Evolutionary conservation across 35 echinoderm and acorn worm species (phyloP).

Genomic region (Stichopus chloronotus): DNA sequence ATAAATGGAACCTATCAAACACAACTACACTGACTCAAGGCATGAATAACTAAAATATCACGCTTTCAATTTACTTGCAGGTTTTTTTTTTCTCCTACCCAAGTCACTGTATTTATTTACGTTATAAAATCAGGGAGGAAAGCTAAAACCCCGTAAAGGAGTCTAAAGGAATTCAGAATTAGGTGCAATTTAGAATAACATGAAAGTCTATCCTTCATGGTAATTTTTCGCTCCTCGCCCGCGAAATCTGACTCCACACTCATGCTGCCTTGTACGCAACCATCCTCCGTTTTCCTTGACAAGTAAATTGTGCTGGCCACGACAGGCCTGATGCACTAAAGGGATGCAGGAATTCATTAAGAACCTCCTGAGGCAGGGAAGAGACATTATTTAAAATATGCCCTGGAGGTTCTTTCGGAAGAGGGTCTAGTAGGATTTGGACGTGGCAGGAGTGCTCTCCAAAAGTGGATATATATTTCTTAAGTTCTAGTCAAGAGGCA

Average conservation of each 20-base stretch:
- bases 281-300: conserved; percentile 46
- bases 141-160: conserved; percentile 53
- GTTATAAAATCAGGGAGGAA: conserved; percentile 54
- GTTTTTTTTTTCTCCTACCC: not conserved
- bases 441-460: conserved; percentile 41
- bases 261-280: conserved; percentile 62
- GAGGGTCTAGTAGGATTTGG: conserved; percentile 61
- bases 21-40: conserved; percentile 42
- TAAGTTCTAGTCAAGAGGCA: conserved; percentile 43
- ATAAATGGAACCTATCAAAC: conserved; percentile 16
- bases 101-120: conserved; percentile 61
- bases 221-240: conserved; percentile 65
- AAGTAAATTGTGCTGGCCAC: conserved; percentile 57
- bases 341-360: conserved; percentile 60
- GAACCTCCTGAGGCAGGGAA: conserved; percentile 25
- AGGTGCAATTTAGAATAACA: conserved; percentile 65
- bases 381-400: conserved; percentile 64
- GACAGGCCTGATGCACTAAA: conserved; percentile 55
- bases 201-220: conserved; percentile 62
- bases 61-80: conserved; percentile 22
- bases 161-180: conserved; percentile 60
- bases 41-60: conserved; percentile 59
- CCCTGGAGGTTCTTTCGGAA: conserved; percentile 52
- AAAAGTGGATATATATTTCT: conserved; percentile 54
- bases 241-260: conserved; percentile 59